A percentile compares a stretch with the other conserved stretches of the same genome.
Conservation (phyloP, 2,888 invertebrate species). For the Omphaloscelis lunosa region DNA sequence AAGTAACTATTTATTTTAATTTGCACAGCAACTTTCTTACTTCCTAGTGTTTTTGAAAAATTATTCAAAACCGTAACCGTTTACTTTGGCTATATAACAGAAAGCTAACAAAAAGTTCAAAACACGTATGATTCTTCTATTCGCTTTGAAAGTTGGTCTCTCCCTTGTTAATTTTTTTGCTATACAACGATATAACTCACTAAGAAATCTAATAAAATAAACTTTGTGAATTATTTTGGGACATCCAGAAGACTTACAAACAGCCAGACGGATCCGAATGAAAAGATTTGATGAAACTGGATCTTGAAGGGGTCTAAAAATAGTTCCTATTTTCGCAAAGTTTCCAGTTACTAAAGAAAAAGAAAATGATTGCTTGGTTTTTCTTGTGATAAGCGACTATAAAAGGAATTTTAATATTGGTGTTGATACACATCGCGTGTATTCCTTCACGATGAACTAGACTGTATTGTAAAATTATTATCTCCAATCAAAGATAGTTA, state of each 20-base stretch:
- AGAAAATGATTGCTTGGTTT: not conserved
- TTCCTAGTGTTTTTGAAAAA: not conserved
- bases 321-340: not conserved
- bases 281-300: conserved; percentile 26
- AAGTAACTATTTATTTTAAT: not conserved
- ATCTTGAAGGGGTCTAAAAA: conserved; percentile 3
- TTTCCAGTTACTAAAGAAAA: not conserved
- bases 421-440: not conserved
- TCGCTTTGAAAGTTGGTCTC: not conserved
- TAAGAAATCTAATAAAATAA: conserved; percentile 49
- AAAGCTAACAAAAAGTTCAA: conserved; percentile 17
- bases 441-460: not conserved
- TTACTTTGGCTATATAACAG: conserved; percentile 12
- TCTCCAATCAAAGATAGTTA: not conserved
- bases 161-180: not conserved
- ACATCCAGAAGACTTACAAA: conserved; percentile 8
- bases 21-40: not conserved
- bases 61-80: not conserved
- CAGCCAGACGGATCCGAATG: not conserved
- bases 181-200: conserved; percentile 13
- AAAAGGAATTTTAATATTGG: not conserved
- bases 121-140: not conserved
- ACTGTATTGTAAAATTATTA: not conserved
- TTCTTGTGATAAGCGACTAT: not conserved
- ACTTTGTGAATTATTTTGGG: conserved; percentile 25